Conservation (phyloP, 2,888 invertebrate species). For the Synanthedon vespiformis region DNA sequence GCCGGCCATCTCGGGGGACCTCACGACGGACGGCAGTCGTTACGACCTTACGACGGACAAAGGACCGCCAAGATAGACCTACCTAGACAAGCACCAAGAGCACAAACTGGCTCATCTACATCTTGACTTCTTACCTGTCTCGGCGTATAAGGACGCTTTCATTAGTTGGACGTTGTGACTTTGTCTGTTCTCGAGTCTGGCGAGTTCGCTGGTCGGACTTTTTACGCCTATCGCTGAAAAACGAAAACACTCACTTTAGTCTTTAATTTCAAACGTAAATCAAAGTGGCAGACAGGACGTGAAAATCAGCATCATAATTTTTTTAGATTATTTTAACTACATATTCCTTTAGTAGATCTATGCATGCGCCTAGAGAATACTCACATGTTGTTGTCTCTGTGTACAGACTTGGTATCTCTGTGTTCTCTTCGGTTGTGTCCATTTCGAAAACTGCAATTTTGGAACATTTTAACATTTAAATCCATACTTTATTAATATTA, state of each 20-base stretch:
- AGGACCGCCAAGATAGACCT: too few species aligned
- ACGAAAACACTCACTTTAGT: neutral
- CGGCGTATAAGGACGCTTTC: constrained; percentile 83
- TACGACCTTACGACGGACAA: too few species aligned
- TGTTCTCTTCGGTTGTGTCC: constrained; percentile 55
- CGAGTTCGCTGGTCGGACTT: constrained; percentile 73
- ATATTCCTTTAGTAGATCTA: too few species aligned
- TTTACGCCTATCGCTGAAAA: constrained; percentile 42
- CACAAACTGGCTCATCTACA: too few species aligned
- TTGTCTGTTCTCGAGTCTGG: constrained; percentile 72
- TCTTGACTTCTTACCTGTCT: constrained; percentile 27
- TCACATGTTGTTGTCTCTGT: constrained; percentile 37
- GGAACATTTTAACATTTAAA: constrained; percentile 1
- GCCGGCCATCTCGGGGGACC: too few species aligned
- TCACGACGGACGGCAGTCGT: too few species aligned
- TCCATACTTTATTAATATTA: too few species aligned
- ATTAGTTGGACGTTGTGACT: constrained; percentile 82
- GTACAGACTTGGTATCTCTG: constrained; percentile 44
- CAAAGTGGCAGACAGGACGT: too few species aligned
- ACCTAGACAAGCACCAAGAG: too few species aligned
- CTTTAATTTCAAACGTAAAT: neutral
- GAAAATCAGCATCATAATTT: too few species aligned
- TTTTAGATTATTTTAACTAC: too few species aligned
- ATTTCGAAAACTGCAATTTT: constrained; percentile 43
- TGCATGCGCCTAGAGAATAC: neutral